These are phyloP conservation scores for Columba livia DNA, from an alignment of 2,113 vertebrate species.

Conservation along the genomic window DNA sequence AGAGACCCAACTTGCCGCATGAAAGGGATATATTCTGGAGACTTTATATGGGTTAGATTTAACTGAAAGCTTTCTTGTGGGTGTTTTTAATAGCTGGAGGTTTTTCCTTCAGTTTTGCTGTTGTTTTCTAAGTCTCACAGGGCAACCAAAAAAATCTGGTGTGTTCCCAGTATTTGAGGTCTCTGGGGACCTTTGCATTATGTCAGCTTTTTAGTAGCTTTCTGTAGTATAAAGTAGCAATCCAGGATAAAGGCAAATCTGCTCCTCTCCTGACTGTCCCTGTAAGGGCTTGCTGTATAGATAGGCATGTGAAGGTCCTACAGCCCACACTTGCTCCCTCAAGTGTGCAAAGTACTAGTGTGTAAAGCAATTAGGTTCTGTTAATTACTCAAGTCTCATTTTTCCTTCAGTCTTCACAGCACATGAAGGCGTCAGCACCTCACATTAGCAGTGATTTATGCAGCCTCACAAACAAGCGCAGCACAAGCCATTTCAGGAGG, in stretches of 20 bases:
- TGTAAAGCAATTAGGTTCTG: background rate
- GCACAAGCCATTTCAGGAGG: background rate
- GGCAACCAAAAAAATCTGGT: background rate
- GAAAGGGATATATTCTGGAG: background rate
- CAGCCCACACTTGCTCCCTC: background rate
- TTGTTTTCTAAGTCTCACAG: background rate
- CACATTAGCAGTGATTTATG: background rate
- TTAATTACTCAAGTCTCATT: background rate
- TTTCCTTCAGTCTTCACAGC: background rate
- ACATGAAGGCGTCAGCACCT: background rate
- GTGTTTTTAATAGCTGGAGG: background rate
- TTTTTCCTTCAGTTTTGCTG: background rate
- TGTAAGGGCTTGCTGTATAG: accelerated
- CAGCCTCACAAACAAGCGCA: background rate
- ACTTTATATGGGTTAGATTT: background rate
- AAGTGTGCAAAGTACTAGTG: background rate
- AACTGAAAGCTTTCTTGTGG: background rate
- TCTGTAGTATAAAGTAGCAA: background rate
- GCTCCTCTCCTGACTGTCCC: background rate
- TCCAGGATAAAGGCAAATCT: background rate
- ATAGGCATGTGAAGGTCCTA: background rate
- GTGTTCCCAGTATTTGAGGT: background rate
- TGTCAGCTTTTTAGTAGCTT: background rate
- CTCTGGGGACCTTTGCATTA: background rate
- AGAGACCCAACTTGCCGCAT: background rate